phyloP scores from a whole-genome alignment of 2,113 vertebrate genomes.

The Entomyzon cyanotis region DNA sequence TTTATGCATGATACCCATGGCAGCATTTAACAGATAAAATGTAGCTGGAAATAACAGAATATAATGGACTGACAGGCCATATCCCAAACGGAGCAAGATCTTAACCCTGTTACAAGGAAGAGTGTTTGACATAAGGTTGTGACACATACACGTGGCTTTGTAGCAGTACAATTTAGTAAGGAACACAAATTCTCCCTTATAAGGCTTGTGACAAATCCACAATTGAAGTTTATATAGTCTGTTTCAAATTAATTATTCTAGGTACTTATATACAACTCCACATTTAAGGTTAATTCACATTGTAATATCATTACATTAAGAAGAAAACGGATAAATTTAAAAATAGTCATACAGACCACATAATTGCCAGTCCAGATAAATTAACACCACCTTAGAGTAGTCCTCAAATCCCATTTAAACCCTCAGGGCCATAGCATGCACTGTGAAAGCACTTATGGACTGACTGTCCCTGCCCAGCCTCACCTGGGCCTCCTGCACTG shows the following conservation, averaged over 20 bases:
- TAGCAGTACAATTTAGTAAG: neutral
- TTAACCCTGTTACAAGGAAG: neutral
- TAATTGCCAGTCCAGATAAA: neutral
- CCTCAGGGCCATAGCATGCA: fast-evolving
- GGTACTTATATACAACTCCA: neutral
- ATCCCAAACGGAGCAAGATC: neutral
- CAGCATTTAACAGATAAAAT: neutral
- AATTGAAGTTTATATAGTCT: neutral
- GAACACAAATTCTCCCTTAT: neutral
- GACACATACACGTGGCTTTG: neutral
- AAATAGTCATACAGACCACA: neutral
- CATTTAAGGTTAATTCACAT: neutral
- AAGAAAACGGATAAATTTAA: neutral
- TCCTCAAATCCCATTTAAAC: neutral
- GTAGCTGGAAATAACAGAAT: neutral
- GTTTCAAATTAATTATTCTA: neutral
- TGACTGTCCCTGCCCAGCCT: neutral
- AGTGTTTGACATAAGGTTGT: neutral
- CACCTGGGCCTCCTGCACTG: neutral
- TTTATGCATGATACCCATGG: neutral
- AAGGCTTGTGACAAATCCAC: neutral
- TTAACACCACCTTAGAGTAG: neutral
- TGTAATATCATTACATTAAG: neutral
- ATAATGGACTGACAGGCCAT: neutral
- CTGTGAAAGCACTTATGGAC: neutral